Evolutionary conservation across 2,113 vertebrate genomes (phyloP).

Genomic region (Vanacampus margaritifer): DNA sequence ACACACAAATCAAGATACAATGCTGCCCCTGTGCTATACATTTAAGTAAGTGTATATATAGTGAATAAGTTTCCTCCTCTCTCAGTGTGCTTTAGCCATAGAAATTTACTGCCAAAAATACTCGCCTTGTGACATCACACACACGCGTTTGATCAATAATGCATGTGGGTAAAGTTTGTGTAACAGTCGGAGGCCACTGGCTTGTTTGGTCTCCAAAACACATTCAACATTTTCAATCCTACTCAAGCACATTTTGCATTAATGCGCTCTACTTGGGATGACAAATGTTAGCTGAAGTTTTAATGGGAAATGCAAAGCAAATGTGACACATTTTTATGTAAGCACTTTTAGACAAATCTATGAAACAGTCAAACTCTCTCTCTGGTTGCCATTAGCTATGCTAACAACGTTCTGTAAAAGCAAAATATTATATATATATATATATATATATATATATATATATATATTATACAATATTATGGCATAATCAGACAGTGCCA

Average conservation of each 20-base stretch:
- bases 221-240: not conserved
- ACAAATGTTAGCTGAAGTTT: not conserved
- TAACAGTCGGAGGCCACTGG: slow-evolving; percentile 24
- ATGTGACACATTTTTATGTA: not conserved
- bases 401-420: not conserved
- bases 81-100: slow-evolving; percentile 25
- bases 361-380: not conserved
- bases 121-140: slow-evolving; percentile 39
- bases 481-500: no score
- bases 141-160: slow-evolving; percentile 13
- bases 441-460: no score
- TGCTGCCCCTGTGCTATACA: slow-evolving; percentile 27
- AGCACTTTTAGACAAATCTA: no score
- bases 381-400: not conserved
- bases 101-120: slow-evolving; percentile 42
- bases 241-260: not conserved
- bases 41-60: slow-evolving; percentile 15
- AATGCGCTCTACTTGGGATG: not conserved
- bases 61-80: slow-evolving; percentile 25
- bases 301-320: not conserved
- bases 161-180: not conserved
- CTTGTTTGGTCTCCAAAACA: not conserved
- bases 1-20: slow-evolving; percentile 16
- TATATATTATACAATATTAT: no score
- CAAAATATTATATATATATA: no score